Percentiles rank a stretch among this genome's conserved stretches.
phyloP scores from a whole-genome alignment of 2,113 vertebrate genomes.

The Sturnira hondurensis region DNA sequence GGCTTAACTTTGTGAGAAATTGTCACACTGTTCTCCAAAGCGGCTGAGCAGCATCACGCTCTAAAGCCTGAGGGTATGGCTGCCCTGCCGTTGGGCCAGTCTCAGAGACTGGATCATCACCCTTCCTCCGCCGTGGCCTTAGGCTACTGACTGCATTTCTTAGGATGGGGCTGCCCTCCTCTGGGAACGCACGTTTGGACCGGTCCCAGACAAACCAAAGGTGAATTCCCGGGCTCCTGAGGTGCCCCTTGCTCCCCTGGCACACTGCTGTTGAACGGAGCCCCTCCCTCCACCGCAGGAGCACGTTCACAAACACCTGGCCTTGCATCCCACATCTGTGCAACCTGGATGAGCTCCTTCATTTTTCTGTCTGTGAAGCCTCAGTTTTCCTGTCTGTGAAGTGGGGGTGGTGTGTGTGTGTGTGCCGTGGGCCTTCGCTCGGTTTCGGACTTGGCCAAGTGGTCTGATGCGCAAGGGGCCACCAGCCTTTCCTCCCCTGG shows the following conservation, averaged over 20 bases:
- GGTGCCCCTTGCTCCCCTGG: neutral
- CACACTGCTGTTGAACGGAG: neutral
- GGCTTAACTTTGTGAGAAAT: neutral
- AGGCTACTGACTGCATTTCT: neutral
- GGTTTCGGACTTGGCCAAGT: neutral
- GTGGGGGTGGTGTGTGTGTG: neutral
- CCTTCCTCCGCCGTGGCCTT: neutral
- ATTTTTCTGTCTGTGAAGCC: neutral
- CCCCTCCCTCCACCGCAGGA: neutral
- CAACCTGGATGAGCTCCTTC: neutral
- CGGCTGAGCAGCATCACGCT: fast-evolving
- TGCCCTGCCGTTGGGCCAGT: fast-evolving
- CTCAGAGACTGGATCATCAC: neutral
- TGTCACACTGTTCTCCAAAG: neutral
- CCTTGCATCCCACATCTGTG: too few relatives aligned
- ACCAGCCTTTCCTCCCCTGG: neutral
- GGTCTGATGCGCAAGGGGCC: neutral
- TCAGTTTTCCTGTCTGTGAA: neutral
- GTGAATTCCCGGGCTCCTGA: neutral
- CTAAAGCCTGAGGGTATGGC: neutral
- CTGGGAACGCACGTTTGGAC: neutral
- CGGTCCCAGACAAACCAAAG: neutral
- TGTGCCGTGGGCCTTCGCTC: neutral
- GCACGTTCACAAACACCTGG: neutral
- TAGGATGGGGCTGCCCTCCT: too few relatives aligned